Percentiles rank a stretch among this genome's conserved stretches.
These are phyloP conservation scores for Syngnathus typhle DNA, from an alignment of 2,113 vertebrate genomes.

Conservation along the genomic window DNA sequence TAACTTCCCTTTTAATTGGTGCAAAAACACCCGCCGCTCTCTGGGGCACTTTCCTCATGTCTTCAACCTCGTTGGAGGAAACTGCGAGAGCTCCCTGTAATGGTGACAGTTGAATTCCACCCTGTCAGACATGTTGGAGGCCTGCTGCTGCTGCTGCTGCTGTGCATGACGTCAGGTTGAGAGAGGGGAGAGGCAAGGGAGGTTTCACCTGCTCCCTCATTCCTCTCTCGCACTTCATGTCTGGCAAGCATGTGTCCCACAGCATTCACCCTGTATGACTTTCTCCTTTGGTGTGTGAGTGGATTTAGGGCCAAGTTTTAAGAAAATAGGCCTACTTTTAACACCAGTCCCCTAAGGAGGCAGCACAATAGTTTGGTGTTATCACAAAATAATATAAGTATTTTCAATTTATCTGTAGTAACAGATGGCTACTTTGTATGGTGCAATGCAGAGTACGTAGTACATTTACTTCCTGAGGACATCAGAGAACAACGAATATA, in stretches of 20 bases:
- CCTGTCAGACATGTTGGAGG: slow-evolving; percentile 39
- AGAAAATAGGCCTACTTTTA: not conserved
- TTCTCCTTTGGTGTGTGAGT: slow-evolving; percentile 27
- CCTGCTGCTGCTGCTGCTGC: slow-evolving; percentile 10
- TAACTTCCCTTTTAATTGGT: slow-evolving; percentile 43
- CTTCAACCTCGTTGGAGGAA: slow-evolving; percentile 30
- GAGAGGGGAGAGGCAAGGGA: slow-evolving; percentile 56
- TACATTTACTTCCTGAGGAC: not conserved
- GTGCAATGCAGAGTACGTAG: not conserved
- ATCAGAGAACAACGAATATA: not conserved
- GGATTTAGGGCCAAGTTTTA: slow-evolving; percentile 43
- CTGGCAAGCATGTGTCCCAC: slow-evolving; percentile 52
- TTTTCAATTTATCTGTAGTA: not conserved
- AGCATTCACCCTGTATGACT: slow-evolving; percentile 21
- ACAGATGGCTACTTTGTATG: not conserved
- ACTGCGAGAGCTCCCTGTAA: slow-evolving; percentile 45
- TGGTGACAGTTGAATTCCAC: slow-evolving; percentile 52
- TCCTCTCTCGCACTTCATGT: slow-evolving; percentile 26
- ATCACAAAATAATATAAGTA: not conserved
- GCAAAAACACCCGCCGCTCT: slow-evolving; percentile 15
- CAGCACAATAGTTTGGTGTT: not conserved
- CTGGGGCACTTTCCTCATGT: slow-evolving; percentile 16
- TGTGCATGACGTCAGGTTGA: slow-evolving; percentile 45
- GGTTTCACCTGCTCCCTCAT: slow-evolving; percentile 68
- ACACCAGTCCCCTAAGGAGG: not conserved